Evolutionary conservation across 2,888 invertebrate genomes (phyloP).

Genomic region (Lymantria monacha): DNA sequence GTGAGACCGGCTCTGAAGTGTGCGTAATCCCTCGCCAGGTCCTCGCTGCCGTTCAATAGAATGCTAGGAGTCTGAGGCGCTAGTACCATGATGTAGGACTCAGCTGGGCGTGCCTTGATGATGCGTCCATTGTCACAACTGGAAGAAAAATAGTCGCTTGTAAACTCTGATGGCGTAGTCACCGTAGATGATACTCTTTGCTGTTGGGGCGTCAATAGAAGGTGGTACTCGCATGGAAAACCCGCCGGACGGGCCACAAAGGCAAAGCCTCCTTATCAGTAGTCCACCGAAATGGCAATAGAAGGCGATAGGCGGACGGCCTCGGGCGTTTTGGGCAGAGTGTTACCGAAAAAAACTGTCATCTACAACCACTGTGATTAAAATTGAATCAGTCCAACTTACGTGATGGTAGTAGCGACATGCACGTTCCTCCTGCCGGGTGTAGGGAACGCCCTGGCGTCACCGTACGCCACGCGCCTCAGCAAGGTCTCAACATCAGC

Average conservation of each 20-base stretch:
- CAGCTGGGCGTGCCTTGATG: slow-evolving; percentile 88
- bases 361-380: no score
- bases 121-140: slow-evolving; percentile 90
- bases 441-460: slow-evolving; percentile 95
- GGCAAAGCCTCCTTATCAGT: no score
- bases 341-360: no score
- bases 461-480: slow-evolving; percentile 94
- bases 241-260: no score
- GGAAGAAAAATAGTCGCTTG: slow-evolving; percentile 4
- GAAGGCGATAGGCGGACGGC: no score
- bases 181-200: no score
- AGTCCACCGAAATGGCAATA: no score
- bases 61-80: slow-evolving; percentile 93
- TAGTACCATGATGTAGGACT: slow-evolving; percentile 93
- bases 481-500: slow-evolving; percentile 94
- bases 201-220: no score
- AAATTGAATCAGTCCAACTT: slow-evolving; percentile 40
- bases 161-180: no score
- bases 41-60: slow-evolving; percentile 90
- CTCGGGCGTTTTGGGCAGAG: no score
- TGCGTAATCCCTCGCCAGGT: slow-evolving; percentile 92
- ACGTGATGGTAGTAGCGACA: slow-evolving; percentile 90
- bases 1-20: slow-evolving; percentile 93
- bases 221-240: no score
- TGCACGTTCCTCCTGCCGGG: slow-evolving; percentile 95